Conservation (phyloP, 2,797 vertebrate species). For the Tokudaia muenninki region DNA sequence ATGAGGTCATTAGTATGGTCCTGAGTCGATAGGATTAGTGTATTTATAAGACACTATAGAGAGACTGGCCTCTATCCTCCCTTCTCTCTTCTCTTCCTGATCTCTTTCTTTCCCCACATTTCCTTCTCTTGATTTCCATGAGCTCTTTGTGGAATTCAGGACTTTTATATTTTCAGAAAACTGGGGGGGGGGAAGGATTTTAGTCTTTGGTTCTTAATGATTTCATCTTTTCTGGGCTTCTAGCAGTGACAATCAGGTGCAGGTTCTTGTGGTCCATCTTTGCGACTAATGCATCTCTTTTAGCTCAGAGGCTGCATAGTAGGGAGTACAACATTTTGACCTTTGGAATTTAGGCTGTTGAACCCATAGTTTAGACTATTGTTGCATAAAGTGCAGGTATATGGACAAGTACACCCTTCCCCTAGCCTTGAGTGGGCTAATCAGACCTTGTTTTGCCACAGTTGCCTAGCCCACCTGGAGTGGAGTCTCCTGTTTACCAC, state of each 20-base stretch:
- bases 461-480: too few species aligned
- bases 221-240: conserved; percentile 38
- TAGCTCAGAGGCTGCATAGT: background rate
- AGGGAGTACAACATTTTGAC: background rate
- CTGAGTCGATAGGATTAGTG: conserved; percentile 13
- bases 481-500: too few species aligned
- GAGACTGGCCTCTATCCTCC: background rate
- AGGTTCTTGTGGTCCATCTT: background rate
- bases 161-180: conserved; percentile 45
- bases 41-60: background rate
- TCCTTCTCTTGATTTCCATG: background rate
- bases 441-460: too few species aligned
- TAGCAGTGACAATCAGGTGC: background rate
- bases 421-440: too few species aligned
- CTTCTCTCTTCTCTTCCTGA: too few species aligned
- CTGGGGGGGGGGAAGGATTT: background rate
- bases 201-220: background rate
- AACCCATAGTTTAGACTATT: conserved; percentile 25
- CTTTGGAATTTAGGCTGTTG: background rate
- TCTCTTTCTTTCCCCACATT: too few species aligned
- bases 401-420: too few species aligned
- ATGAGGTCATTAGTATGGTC: background rate
- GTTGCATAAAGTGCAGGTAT: background rate
- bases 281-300: background rate
- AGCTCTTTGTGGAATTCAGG: background rate